Percentiles rank a stretch among this genome's conserved stretches.
Conservation (phyloP, 2,113 vertebrate species). For the Silurus asotus region DNA sequence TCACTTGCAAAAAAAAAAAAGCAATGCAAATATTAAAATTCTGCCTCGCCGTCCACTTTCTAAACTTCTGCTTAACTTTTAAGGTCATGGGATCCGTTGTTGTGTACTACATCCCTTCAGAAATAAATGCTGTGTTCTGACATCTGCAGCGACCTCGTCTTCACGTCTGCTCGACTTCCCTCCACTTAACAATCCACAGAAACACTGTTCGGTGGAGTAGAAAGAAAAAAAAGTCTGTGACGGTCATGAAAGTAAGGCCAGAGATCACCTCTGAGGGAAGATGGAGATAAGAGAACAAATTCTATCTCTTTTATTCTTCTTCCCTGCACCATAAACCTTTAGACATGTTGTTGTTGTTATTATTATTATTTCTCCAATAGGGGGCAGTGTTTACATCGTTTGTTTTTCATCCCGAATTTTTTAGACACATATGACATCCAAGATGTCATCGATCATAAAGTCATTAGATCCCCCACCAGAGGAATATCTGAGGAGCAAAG, state of each 20-base stretch:
- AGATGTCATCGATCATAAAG: constrained; percentile 26
- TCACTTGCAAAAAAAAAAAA: neutral
- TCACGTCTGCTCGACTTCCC: neutral
- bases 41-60: neutral
- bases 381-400: neutral
- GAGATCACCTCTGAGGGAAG: neutral
- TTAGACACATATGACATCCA: constrained; percentile 29
- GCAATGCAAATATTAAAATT: neutral
- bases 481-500: constrained; percentile 29
- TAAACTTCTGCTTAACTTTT: constrained; percentile 15
- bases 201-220: neutral
- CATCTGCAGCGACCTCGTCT: neutral
- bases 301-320: neutral
- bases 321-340: no score
- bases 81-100: constrained; percentile 5
- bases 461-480: constrained; percentile 23
- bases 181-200: neutral
- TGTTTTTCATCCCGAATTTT: neutral
- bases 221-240: neutral
- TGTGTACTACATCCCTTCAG: neutral
- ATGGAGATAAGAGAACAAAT: constrained; percentile 14
- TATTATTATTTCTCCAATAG: neutral
- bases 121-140: neutral
- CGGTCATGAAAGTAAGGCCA: neutral
- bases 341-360: neutral